Percentiles rank a stretch among this genome's conserved stretches.
Conservation (phyloP, 2,888 invertebrate genomes). For the Ochropleura plecta region DNA sequence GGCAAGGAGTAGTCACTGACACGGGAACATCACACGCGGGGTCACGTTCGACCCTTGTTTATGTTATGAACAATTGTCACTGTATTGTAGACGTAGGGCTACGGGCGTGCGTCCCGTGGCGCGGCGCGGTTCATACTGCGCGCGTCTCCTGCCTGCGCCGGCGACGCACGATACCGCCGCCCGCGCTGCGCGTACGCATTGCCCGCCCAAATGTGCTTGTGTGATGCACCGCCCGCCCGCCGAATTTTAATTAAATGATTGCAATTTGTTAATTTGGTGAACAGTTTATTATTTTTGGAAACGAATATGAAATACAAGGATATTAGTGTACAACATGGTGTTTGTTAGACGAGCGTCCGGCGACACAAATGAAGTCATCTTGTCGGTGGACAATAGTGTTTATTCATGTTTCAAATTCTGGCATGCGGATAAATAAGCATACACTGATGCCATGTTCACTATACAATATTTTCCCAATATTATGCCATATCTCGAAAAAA, state of each 20-base stretch:
- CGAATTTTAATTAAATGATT: slow-evolving; percentile 14
- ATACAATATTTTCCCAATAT: background rate
- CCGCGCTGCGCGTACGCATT: slow-evolving; percentile 43
- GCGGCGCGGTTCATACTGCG: slow-evolving; percentile 76
- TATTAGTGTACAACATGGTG: slow-evolving; percentile 11
- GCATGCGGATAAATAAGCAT: slow-evolving; percentile 7
- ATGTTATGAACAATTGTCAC: slow-evolving; percentile 68
- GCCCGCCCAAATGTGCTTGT: slow-evolving; percentile 52
- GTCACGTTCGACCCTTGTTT: slow-evolving; percentile 80
- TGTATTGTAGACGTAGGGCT: slow-evolving; percentile 31
- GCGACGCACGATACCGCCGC: slow-evolving; percentile 27
- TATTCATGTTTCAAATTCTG: slow-evolving; percentile 34
- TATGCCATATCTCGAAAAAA: background rate
- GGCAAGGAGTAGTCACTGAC: slow-evolving; percentile 77
- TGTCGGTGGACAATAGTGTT: slow-evolving; percentile 44
- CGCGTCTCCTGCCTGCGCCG: slow-evolving; percentile 33
- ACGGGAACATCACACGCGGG: slow-evolving; percentile 82
- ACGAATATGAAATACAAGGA: slow-evolving; percentile 5
- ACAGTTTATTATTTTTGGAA: slow-evolving; percentile 27
- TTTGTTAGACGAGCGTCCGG: slow-evolving; percentile 7
- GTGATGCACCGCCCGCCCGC: slow-evolving; percentile 53
- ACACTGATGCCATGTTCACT: background rate
- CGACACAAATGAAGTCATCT: slow-evolving; percentile 41
- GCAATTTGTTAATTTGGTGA: background rate
- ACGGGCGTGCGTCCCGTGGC: slow-evolving; percentile 74